phyloP scores from a whole-genome alignment of 2,888 invertebrate genomes.

The Sphecodes monilicornis region DNA sequence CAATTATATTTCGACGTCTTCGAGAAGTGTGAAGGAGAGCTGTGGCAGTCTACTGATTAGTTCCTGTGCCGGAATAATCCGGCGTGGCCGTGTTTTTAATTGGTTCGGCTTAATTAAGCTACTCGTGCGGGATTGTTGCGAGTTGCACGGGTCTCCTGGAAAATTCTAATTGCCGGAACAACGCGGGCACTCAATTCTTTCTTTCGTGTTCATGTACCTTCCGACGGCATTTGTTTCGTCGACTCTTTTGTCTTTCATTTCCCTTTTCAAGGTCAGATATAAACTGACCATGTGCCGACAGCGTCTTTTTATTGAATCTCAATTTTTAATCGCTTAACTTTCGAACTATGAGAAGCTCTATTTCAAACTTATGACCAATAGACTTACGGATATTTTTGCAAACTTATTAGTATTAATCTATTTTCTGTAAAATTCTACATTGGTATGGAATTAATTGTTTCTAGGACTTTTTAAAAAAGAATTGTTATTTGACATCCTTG shows the following conservation, averaged over 20 bases:
- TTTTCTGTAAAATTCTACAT: neutral
- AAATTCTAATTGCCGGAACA: conserved; percentile 67
- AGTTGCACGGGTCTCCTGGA: conserved; percentile 48
- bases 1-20: conserved; percentile 51
- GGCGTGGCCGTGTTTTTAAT: conserved; percentile 67
- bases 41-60: conserved; percentile 49
- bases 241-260: neutral
- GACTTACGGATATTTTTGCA: neutral
- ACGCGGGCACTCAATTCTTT: conserved; percentile 42
- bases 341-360: neutral
- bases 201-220: conserved; percentile 28
- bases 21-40: conserved; percentile 26
- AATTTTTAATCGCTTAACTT: neutral
- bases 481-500: neutral
- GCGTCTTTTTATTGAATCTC: neutral
- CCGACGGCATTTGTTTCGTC: conserved; percentile 12
- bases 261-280: neutral
- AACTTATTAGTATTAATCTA: neutral
- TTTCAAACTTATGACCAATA: neutral
- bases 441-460: neutral
- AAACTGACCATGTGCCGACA: neutral
- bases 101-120: conserved; percentile 72
- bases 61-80: conserved; percentile 55
- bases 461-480: neutral
- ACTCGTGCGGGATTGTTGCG: conserved; percentile 58